Evolutionary conservation across 35 echinoderm and acorn worm species (phyloP), one percentile per base, ranked within the genome.

Genomic region (Heliocidaris tuberculata): DNA sequence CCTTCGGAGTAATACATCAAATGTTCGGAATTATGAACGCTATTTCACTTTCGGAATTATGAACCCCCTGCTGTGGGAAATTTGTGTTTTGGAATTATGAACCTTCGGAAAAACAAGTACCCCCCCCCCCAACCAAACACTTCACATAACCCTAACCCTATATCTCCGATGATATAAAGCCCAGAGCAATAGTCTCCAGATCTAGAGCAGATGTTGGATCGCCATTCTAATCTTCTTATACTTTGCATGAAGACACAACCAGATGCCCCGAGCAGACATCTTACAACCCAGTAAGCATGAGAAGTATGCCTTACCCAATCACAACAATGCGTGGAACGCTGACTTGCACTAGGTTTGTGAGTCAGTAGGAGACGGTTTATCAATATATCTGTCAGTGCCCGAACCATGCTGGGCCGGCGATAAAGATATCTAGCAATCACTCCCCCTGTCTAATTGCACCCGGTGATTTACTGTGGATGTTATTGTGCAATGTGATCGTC

Each of bases 321-420:
- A 78, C 65, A 78, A 78, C 65, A 78, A 78, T 78, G 65, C 65
- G 6, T 78, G 65, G 65, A 78, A 78, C 65, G 65, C 65, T 78
- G 65, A 19, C 65, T 78, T 78, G 65, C 27, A 19, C 27, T 78
- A 78, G 21, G 27, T 78, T 78, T 19, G 65, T 7, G 27, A 78
- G 65, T 21, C 27, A 78, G 65, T 78, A n/a, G 65, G 65, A 78
- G 65, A 78, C 15, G 27, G 65, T 78, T 78, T 78, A 78, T 78
- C 65, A 78, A 78, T 21, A 78, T 78, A n/a, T 78, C 65, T 78
- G 65, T 78, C 65, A 78, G 27, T n/a, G 65, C 21, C 65, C 27
- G 21, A 78, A n/a, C 65, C 27, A n/a, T 27, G 65, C 65, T 78
- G 65, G 21, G 65, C n/a, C 21, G 27, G 19, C 7, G 21, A 56